A percentile compares a stretch with the other conserved stretches of the same genome.
These are phyloP conservation scores for Siniperca undulata DNA, from an alignment of 2,797 vertebrate species.

Conservation along the genomic window DNA sequence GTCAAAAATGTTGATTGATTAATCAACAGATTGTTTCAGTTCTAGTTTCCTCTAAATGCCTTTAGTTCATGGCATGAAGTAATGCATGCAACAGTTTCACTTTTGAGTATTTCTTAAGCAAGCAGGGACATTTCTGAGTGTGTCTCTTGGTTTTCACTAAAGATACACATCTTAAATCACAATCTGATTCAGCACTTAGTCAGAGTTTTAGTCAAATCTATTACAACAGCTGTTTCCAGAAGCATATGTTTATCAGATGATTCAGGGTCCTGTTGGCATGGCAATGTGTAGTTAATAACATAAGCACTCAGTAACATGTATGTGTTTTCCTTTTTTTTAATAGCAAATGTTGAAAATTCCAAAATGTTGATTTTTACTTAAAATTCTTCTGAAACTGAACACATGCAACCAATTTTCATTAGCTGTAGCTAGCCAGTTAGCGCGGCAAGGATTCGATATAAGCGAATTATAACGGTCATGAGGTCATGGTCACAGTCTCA, in stretches of 20 bases:
- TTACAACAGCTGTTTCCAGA: not conserved
- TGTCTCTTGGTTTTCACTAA: conserved; percentile 45
- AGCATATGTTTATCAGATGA: not conserved
- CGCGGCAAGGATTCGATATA: not conserved
- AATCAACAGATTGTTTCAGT: not conserved
- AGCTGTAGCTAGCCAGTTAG: not conserved
- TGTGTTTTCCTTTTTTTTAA: not conserved
- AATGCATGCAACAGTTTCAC: conserved; percentile 43
- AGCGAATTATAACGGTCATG: conserved; percentile 29
- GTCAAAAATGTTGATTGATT: rapidly evolving
- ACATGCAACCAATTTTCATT: conserved; percentile 7
- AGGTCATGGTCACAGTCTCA: not conserved
- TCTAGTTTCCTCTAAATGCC: not conserved
- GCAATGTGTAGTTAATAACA: not conserved
- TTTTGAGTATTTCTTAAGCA: conserved; percentile 10
- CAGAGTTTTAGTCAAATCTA: conserved; percentile 12
- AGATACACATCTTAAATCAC: conserved; percentile 1
- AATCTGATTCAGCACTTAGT: conserved; percentile 28
- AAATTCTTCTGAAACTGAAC: not conserved
- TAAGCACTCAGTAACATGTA: not conserved
- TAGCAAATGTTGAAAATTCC: not conserved
- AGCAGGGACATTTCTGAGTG: not conserved
- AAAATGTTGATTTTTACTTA: not conserved
- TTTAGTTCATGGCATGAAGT: not conserved
- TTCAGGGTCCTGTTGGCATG: not conserved